Conservation (phyloP, 2,888 invertebrate species). For the Bellardia bayeri region DNA sequence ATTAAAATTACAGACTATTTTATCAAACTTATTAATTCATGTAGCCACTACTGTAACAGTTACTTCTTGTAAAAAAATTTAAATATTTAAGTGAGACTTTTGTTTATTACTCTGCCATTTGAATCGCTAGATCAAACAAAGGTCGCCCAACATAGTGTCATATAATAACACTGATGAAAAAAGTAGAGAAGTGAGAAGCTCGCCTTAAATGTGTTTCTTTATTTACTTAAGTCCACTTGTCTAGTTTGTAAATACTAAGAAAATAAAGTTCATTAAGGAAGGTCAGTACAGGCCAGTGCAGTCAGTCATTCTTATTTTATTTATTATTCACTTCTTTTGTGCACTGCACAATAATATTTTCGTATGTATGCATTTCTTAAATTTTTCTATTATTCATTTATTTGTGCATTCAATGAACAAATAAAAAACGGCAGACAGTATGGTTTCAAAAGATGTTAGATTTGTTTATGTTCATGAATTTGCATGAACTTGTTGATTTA, state of each 20-base stretch:
- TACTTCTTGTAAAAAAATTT: constrained; percentile 26
- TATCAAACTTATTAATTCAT: background rate
- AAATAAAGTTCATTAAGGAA: background rate
- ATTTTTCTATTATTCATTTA: background rate
- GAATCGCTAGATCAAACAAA: constrained; percentile 19
- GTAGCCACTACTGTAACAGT: background rate
- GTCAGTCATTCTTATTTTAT: constrained; percentile 9
- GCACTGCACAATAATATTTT: background rate
- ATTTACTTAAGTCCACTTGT: constrained; percentile 13
- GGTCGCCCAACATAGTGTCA: too few species aligned
- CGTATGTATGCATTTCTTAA: background rate
- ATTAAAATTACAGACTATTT: too few species aligned
- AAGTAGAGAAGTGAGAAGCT: background rate
- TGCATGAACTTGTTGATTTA: constrained; percentile 7
- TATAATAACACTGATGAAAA: background rate
- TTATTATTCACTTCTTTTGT: background rate
- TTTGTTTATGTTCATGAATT: background rate
- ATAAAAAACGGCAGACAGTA: background rate
- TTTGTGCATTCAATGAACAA: background rate
- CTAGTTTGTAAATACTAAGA: background rate
- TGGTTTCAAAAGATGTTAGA: background rate
- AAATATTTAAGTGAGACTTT: constrained; percentile 22
- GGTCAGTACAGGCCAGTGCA: background rate
- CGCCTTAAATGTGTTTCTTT: constrained; percentile 26
- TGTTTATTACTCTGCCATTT: constrained; percentile 43